Percentiles rank a stretch among this genome's conserved stretches.
Evolutionary conservation across 2,888 invertebrate species (phyloP).

Genomic region (Blastobasis lacticolella): DNA sequence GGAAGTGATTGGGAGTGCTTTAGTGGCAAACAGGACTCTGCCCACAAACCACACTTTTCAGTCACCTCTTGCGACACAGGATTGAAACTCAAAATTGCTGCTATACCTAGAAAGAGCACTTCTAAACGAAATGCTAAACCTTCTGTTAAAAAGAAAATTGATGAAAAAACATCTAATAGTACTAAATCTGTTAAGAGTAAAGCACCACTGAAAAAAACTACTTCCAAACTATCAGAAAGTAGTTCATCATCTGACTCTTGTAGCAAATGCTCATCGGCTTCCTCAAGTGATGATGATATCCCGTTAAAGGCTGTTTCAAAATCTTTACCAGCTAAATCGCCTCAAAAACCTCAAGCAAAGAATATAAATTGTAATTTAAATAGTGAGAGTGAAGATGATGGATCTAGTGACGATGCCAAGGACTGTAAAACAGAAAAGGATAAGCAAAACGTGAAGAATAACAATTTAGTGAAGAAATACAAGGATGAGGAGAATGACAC

Average conservation of each 20-base stretch:
- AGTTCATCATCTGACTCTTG: constrained; percentile 69
- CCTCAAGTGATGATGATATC: constrained; percentile 64
- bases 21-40: constrained; percentile 41
- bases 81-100: constrained; percentile 75
- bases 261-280: constrained; percentile 62
- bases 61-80: constrained; percentile 77
- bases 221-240: constrained; percentile 44
- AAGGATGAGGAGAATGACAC: constrained; percentile 43
- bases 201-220: constrained; percentile 8
- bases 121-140: constrained; percentile 43
- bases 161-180: constrained; percentile 28
- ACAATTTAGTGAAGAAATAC: constrained; percentile 49
- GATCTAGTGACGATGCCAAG: constrained; percentile 35
- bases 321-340: constrained; percentile 43
- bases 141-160: constrained; percentile 47
- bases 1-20: constrained; percentile 65
- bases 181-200: constrained; percentile 35
- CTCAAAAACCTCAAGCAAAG: constrained; percentile 35
- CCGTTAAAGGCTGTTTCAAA: constrained; percentile 61
- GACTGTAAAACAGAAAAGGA: constrained; percentile 47
- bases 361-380: constrained; percentile 29
- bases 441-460: constrained; percentile 42
- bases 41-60: constrained; percentile 71
- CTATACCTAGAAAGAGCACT: constrained; percentile 63
- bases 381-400: constrained; percentile 52